phyloP scores from a whole-genome alignment of 2,113 vertebrate genomes.

The Tauraco erythrolophus region DNA sequence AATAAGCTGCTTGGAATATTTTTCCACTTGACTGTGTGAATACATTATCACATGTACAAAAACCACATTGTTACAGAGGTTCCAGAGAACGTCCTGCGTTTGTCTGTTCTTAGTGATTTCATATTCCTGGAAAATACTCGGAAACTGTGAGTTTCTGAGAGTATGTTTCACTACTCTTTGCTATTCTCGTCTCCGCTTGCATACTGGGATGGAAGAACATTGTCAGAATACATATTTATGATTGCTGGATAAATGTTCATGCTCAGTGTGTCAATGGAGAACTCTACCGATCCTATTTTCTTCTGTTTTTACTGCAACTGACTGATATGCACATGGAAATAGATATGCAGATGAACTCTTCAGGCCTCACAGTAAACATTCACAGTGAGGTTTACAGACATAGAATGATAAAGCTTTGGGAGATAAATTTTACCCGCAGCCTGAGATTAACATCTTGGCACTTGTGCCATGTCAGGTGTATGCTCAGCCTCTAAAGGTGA shows the following conservation, averaged over 20 bases:
- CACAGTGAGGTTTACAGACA: conserved; percentile 21
- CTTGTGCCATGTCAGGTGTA: background rate
- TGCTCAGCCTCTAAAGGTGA: background rate
- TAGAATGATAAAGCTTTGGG: conserved; percentile 39
- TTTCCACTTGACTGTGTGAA: background rate
- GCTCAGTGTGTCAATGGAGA: conserved; percentile 55
- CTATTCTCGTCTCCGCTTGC: conserved; percentile 43
- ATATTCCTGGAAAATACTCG: background rate
- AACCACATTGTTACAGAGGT: background rate
- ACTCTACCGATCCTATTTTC: conserved; percentile 28
- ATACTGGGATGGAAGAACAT: conserved; percentile 39
- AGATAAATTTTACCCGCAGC: conserved; percentile 23
- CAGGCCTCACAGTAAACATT: conserved; percentile 60
- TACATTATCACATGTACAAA: conserved; percentile 30
- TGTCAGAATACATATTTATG: conserved; percentile 72
- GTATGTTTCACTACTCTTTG: conserved; percentile 3
- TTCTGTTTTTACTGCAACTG: conserved; percentile 21
- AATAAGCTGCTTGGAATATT: conserved; percentile 45
- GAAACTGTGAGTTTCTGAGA: background rate
- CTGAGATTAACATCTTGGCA: conserved; percentile 29
- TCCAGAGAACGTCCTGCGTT: background rate
- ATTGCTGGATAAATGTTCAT: conserved; percentile 58
- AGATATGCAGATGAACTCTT: conserved; percentile 71
- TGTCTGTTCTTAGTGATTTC: background rate
- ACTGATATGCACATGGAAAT: conserved; percentile 71